Conservation (phyloP, 2,113 vertebrate species). For the Megaceryle torquata region DNA sequence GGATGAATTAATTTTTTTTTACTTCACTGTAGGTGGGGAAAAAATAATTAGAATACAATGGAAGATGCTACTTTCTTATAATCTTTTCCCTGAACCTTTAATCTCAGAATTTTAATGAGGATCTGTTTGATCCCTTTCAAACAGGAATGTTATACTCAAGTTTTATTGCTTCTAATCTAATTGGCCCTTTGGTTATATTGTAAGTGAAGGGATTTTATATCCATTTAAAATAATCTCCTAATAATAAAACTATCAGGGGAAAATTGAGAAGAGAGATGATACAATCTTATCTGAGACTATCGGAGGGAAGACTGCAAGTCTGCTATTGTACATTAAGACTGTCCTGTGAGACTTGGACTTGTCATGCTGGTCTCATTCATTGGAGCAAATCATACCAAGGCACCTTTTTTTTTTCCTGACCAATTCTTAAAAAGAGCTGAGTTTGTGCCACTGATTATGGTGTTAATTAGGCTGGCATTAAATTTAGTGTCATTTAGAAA, state of each 20-base stretch:
- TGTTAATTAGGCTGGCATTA: neutral
- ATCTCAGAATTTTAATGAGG: conserved; percentile 24
- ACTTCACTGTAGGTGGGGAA: neutral
- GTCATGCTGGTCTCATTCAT: neutral
- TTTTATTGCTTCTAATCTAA: conserved; percentile 5
- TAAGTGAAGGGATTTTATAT: neutral
- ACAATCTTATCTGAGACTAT: neutral
- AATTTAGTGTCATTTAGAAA: neutral
- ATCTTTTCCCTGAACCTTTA: neutral
- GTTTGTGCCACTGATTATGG: neutral
- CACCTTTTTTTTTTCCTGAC: neutral
- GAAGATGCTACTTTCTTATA: neutral
- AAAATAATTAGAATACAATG: neutral
- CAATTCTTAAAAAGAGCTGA: neutral
- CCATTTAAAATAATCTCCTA: neutral
- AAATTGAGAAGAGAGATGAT: neutral
- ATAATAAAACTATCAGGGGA: neutral
- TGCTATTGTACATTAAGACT: neutral
- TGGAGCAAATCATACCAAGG: neutral
- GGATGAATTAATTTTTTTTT: neutral
- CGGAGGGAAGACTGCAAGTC: neutral
- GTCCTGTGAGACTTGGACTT: neutral
- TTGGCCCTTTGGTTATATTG: neutral
- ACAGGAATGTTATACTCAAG: neutral
- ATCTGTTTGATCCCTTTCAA: neutral